These are phyloP conservation scores for Agrypnia vestita DNA, from an alignment of 1,140 invertebrate genomes.

Conservation along the genomic window DNA sequence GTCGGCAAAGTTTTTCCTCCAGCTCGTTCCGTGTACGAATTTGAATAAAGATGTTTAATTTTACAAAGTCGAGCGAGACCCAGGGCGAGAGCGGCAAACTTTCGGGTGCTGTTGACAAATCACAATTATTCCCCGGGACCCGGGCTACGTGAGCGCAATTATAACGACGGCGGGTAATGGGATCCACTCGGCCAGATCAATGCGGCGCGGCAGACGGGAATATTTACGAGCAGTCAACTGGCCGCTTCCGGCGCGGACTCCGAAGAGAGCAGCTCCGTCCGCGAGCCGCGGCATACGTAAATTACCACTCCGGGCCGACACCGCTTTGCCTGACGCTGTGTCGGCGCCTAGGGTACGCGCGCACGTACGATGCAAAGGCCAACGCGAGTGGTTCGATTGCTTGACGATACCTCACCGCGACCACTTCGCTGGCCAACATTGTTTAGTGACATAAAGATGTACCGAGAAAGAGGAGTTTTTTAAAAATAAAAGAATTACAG, in stretches of 20 bases:
- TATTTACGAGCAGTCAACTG: conserved; percentile 28
- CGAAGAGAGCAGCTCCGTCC: too few relatives aligned
- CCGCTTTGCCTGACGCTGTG: not conserved
- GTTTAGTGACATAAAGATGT: too few relatives aligned
- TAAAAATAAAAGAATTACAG: too few relatives aligned
- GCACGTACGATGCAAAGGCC: too few relatives aligned
- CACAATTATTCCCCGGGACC: conserved; percentile 9
- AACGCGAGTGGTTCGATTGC: too few relatives aligned
- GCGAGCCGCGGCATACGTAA: too few relatives aligned
- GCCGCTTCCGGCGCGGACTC: not conserved
- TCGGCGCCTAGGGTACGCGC: not conserved
- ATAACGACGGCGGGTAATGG: conserved; percentile 8
- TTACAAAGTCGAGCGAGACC: conserved; percentile 10
- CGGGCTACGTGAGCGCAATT: conserved; percentile 13
- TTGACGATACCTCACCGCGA: too few relatives aligned
- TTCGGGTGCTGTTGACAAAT: conserved; percentile 30
- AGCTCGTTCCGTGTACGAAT: conserved; percentile 1
- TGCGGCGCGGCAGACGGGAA: not conserved
- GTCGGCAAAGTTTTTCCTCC: not conserved
- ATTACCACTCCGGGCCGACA: not conserved
- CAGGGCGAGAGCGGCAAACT: not conserved
- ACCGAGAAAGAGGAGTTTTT: too few relatives aligned
- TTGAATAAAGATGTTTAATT: conserved; percentile 30
- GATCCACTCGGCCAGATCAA: conserved; percentile 19
- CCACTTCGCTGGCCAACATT: too few relatives aligned